Base-by-base conservation (phyloP, 2,888 invertebrate genomes). In the Habroteleia sp. region DNA sequence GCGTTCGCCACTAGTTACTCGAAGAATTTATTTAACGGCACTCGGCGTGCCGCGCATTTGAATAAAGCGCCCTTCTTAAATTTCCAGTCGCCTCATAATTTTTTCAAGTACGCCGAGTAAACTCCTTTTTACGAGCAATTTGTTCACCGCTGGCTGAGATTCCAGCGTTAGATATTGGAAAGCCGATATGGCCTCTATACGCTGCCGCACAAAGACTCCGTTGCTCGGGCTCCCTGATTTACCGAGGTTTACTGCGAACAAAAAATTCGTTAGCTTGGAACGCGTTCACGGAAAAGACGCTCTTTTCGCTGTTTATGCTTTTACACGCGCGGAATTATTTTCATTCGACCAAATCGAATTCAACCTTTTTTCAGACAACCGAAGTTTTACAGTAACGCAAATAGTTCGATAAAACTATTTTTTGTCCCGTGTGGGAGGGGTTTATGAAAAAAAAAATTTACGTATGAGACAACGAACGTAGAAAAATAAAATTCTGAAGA, bases 61-160 rank as follows among this genome's bases (percentile, higher is more conserved):
- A 74, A 74, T 68, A 74, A 74, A 74, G 54, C 66, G 39, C 54
- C 68, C 39, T 74, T 60, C 74, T 68, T 54, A 58, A 60, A 66
- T 66, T 62, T 68, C 60, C 62, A 54, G 62, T 44, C 35, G 74
- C 41, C 74, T 74, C 66, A 62, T 74, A 74, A 74, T 68, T 74
- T 74, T 68, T 74, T 74, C 68, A 74, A 68, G 68, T 56, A 41
- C 62, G 17, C 54, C 62, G 46, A 68, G 56, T 74, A 73, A 73
- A 66, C 66, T 73, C 60, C 73, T 73, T 66, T 73, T 73, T 73
- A 73, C 66, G 73, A 73, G 52, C 73, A 73, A 73, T 73, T 73
- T 73, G 73, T 73, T 73, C 73, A 52, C 50, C 65, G 42, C 44
- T 13, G 63, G 29, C 63, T 60, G 72, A 65, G 72, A 73, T 73